These are phyloP conservation scores for Poecilia gillii DNA, from an alignment of 2,797 vertebrate species.

Conservation along the genomic window DNA sequence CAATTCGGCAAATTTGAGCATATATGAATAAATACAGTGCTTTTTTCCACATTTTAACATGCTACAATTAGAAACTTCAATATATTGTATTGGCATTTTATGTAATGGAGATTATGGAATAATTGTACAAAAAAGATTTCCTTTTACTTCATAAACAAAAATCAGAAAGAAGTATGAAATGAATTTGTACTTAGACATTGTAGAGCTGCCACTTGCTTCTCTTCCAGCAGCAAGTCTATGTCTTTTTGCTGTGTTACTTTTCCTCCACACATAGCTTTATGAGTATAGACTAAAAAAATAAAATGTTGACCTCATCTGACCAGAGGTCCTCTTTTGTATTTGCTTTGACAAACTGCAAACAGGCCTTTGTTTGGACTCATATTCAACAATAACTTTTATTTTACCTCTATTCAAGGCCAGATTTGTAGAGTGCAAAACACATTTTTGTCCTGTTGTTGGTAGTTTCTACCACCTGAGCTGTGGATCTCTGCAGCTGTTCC, in stretches of 20 bases:
- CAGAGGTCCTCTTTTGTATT: not conserved
- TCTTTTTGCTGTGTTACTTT: not conserved
- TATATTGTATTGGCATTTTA: not conserved
- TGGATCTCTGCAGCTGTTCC: not conserved
- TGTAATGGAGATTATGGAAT: not conserved
- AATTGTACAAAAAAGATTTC: not conserved
- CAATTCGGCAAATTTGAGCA: constrained; percentile 49
- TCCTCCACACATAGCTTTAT: not conserved
- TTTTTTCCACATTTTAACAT: not conserved
- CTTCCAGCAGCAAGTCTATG: not conserved
- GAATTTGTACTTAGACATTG: not conserved
- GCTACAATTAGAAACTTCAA: not conserved
- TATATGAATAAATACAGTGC: constrained; percentile 26
- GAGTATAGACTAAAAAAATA: not conserved
- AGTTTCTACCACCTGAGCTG: too few relatives aligned
- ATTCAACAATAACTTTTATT: not conserved
- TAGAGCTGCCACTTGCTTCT: not conserved
- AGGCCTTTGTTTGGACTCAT: not conserved
- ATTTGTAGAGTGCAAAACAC: not conserved
- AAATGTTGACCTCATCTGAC: not conserved
- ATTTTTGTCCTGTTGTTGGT: too few relatives aligned
- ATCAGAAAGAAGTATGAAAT: not conserved
- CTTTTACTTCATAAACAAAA: not conserved
- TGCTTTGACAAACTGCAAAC: not conserved
- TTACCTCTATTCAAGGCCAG: not conserved